Base-by-base conservation (phyloP, 2,888 invertebrate genomes). In the Agrotis puta region DNA sequence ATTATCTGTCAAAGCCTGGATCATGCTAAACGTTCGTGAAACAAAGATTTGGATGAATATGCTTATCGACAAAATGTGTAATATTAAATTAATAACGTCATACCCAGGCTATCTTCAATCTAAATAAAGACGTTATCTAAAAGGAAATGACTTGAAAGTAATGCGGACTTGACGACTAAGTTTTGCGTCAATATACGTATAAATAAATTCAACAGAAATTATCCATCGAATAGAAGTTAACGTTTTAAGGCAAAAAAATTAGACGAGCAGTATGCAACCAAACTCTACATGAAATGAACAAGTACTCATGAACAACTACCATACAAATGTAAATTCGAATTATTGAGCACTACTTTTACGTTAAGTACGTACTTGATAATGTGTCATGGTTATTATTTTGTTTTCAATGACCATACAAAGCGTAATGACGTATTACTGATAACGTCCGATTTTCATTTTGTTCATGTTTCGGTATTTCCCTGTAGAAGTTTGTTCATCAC, bases 391-490 rank as follows among this genome's bases (percentile, higher is more conserved):
- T 63, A 54, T 33, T 48, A 54, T 33, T 48, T 18, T 11, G 3
- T 14, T 56, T 14, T 48, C 24, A 33, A 76, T 24, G 50, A 22
- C 11, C 16, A 24, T 33, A 48, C 27, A 45, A 48, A 24, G 7
- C 62, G 27, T 58, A 45, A 43, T 74, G 61, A 73, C 62, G 47
- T 72, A 62, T 27, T 54, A 67, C 47, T 22, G 45, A 53, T 65
- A 50, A 22, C n/a, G 65, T 51, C 20, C 4, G 18, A 22, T 77
- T 62, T 63, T 77, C 75, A 76, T 58, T 48, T 70, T 57, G 22
- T 70, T 77, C 33, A 14, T 14, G 24, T 53, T 62, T 53, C 18
- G 48, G 62, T 74, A 58, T 62, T 76, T 76, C 53, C 75, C 65
- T n/a, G 27, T 79, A 33, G 13, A 33, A 56, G 20, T 47, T 53